Evolutionary conservation across 1,140 invertebrate species (phyloP), one percentile per base, ranked within the genome.

Genomic region (Himalopsyche phryganea): DNA sequence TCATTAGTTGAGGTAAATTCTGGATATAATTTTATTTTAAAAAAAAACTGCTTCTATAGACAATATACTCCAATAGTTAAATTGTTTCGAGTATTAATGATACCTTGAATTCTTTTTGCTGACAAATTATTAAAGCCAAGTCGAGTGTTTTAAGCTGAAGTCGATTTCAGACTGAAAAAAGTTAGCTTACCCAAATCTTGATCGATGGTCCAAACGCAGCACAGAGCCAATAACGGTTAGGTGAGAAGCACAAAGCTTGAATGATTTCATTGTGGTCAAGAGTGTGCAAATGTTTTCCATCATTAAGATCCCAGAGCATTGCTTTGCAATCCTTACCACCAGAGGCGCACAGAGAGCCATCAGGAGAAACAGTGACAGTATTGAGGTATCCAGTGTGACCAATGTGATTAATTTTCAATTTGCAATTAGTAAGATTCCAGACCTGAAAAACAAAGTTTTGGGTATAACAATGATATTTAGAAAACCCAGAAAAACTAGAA

Each of bases 291-390:
- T 99, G 96, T 78, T 99, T 99, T 77, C 95, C 96, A 75, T 99
- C 98, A 80, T 99, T 99, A 66, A 99, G 80, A 77, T 99, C 98
- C 97, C 97, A 99, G 46, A 99, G 78, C 94, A 99, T 98, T 7
- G 97, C 96, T 80, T 96, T 96, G 77, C 94, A 95, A 79, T 99
- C 98, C 85, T 99, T 99, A 68, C 97, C 98, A 78, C 98, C 98
- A 65, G 96, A 98, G 18, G 98, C 97, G 80, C 98, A 99, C 2
- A 99, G 84, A 1, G 96, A 98, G 70, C 97, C 98, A 81, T 99
- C 98, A 70, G 98, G 98, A 50, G 96, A 98, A 35, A 99, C 96
- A 7, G 98, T 99, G 0, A 99, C 96, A 41, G 94, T 96, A 79
- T 99, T 99, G 68, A 99, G 78, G 76, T 98, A 99, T 14, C 97